A percentile compares a stretch with the other conserved stretches of the same genome.
These are phyloP conservation scores for Arvicanthis niloticus DNA, from an alignment of 2,113 vertebrate species.

Conservation along the genomic window DNA sequence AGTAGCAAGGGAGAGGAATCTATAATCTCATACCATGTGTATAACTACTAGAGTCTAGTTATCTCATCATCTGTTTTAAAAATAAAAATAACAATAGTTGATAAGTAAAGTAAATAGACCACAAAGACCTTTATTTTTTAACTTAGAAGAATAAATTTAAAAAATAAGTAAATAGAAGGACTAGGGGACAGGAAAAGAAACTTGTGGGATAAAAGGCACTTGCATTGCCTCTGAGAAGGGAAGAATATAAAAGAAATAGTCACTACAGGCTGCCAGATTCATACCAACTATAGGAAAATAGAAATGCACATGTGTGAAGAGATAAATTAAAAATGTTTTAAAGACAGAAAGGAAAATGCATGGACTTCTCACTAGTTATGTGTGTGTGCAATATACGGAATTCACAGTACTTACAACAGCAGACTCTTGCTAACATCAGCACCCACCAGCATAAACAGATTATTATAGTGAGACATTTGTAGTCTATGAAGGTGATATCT, in stretches of 20 bases:
- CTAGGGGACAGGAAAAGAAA: background rate
- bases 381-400: background rate
- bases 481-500: constrained; percentile 10
- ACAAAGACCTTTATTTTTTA: background rate
- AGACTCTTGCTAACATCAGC: constrained; percentile 5
- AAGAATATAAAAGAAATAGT: background rate
- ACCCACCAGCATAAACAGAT: background rate
- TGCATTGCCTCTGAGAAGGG: background rate
- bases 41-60: constrained; percentile 30
- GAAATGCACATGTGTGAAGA: background rate
- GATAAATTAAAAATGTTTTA: background rate
- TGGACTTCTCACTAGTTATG: background rate
- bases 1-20: background rate
- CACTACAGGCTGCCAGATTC: background rate
- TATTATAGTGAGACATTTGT: background rate
- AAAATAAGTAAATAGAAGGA: background rate
- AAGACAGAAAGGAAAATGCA: constrained; percentile 11
- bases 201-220: background rate
- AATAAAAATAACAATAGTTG: constrained; percentile 34
- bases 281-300: background rate
- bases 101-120: background rate
- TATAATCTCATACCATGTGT: constrained; percentile 49
- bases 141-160: background rate
- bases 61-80: constrained; percentile 44
- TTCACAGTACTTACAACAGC: background rate